Evolutionary conservation across 2,797 vertebrate species (phyloP).

Genomic region (Aplochiton taeniatus): DNA sequence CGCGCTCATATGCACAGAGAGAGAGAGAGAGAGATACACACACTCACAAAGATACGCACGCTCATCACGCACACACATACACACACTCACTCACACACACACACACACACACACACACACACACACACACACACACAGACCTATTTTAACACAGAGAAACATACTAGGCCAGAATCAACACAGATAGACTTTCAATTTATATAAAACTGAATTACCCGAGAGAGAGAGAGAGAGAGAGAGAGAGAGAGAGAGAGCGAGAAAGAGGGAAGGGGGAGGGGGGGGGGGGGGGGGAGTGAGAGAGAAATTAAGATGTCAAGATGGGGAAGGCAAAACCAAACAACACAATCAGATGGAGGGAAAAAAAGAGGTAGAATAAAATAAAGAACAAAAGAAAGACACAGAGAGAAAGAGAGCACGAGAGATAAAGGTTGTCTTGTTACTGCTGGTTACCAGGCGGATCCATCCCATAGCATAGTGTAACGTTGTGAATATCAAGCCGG

Average conservation of each 20-base stretch:
- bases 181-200: too few relatives aligned
- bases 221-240: neutral
- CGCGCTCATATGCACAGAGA: neutral
- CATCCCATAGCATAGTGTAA: too few relatives aligned
- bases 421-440: too few relatives aligned
- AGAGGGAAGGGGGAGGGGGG: neutral
- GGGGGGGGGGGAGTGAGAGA: constrained; percentile 2
- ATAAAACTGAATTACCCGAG: too few relatives aligned
- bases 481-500: too few relatives aligned
- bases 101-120: neutral
- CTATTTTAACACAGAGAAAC: neutral
- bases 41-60: neutral
- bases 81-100: neutral
- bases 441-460: too few relatives aligned
- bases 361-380: too few relatives aligned
- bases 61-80: neutral
- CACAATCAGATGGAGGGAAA: too few relatives aligned
- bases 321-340: too few relatives aligned
- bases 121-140: neutral
- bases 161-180: too few relatives aligned
- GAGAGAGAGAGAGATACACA: neutral
- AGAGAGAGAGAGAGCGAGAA: neutral
- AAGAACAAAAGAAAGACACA: too few relatives aligned
- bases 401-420: too few relatives aligned
- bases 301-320: constrained; percentile 24